These are phyloP conservation scores for Girardia tigrina DNA, from an alignment of 2,888 invertebrate genomes.

Conservation along the genomic window DNA sequence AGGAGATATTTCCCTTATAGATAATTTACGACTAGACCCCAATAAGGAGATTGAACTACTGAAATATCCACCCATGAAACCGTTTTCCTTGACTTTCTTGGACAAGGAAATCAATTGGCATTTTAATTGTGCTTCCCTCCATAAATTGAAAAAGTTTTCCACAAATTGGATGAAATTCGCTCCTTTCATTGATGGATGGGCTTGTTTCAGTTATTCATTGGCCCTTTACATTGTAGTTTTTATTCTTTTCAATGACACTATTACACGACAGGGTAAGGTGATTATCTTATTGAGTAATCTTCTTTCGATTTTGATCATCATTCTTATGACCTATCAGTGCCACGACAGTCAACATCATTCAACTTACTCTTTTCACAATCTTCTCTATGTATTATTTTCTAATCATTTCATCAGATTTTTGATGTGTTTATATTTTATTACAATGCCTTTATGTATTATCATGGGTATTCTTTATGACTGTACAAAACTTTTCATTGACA, in stretches of 20 bases:
- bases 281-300: not conserved
- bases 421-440: not conserved
- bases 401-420: not conserved
- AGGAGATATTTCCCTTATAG: not conserved
- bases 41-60: slow-evolving; percentile 17
- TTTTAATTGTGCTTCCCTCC: not conserved
- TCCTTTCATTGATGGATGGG: not conserved
- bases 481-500: not conserved
- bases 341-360: not conserved
- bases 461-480: not conserved
- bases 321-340: not conserved
- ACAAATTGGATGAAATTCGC: not conserved
- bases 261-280: not conserved
- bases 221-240: not conserved
- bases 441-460: not conserved
- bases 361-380: not conserved
- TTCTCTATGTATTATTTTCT: not conserved
- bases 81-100: not conserved
- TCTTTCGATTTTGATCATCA: not conserved
- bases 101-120: slow-evolving; percentile 18
- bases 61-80: not conserved
- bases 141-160: not conserved
- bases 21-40: slow-evolving; percentile 3
- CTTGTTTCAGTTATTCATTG: not conserved
- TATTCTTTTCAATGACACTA: not conserved